A percentile compares a stretch with the other conserved stretches of the same genome.
phyloP scores from a whole-genome alignment of 2,797 vertebrate species.

The Spea hammondii region DNA sequence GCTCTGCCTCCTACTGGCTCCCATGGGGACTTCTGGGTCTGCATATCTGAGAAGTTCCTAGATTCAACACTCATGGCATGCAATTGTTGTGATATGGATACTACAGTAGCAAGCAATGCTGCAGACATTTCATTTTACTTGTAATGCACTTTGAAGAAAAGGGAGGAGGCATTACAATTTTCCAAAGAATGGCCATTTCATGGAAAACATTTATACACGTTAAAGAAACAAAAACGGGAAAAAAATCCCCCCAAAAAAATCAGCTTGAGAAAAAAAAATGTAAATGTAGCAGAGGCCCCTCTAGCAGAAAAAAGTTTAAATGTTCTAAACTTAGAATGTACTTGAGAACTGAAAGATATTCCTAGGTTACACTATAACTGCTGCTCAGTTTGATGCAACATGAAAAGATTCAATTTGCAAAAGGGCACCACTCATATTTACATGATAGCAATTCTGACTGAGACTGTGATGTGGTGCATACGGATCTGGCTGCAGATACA shows the following conservation, averaged over 20 bases:
- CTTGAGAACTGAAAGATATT: conserved; percentile 42
- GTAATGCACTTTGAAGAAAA: too few species aligned
- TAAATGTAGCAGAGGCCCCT: conserved; percentile 2
- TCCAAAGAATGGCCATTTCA: too few species aligned
- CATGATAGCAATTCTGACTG: neutral
- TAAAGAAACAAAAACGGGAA: neutral
- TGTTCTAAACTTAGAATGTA: conserved; percentile 3
- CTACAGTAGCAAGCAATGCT: too few species aligned
- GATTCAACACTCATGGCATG: too few species aligned
- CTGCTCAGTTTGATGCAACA: conserved; percentile 42
- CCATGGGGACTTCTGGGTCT: too few species aligned
- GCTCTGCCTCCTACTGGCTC: too few species aligned
- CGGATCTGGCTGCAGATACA: conserved; percentile 33
- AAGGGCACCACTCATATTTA: conserved; percentile 47
- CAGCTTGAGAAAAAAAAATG: neutral
- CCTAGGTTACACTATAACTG: conserved; percentile 23
- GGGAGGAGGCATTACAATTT: too few species aligned
- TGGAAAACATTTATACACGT: neutral
- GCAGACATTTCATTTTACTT: too few species aligned
- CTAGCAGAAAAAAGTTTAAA: conserved; percentile 3
- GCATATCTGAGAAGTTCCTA: too few species aligned
- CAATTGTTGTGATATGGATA: too few species aligned
- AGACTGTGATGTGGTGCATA: conserved; percentile 11
- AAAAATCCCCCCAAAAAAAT: neutral
- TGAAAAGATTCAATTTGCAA: conserved; percentile 37